Conservation (phyloP, 2,888 invertebrate species). For the Drosophila flavopinicola region DNA sequence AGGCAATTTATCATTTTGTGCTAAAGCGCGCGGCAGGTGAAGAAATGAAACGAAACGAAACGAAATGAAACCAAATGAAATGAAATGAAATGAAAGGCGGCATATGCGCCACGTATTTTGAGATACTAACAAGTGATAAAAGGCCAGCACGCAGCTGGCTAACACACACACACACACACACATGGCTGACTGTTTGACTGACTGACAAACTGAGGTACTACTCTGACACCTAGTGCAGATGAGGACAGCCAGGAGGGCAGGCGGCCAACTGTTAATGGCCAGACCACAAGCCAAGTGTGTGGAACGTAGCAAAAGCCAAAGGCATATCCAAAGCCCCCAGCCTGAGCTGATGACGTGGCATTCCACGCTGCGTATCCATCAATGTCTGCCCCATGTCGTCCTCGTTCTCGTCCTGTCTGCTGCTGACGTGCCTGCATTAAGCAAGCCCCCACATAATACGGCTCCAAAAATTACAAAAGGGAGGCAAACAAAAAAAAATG, state of each 20-base stretch:
- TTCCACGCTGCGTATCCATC: slow-evolving; percentile 73
- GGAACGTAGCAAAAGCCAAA: slow-evolving; percentile 32
- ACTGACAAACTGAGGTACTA: slow-evolving; percentile 61
- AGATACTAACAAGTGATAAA: slow-evolving; percentile 79
- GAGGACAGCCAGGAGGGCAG: neutral
- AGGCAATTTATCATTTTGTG: slow-evolving; percentile 81
- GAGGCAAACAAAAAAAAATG: slow-evolving; percentile 13
- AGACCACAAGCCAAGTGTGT: slow-evolving; percentile 48
- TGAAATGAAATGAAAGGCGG: slow-evolving; percentile 69
- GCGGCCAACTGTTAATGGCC: slow-evolving; percentile 42
- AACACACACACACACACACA: slow-evolving; percentile 31
- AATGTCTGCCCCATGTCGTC: slow-evolving; percentile 71
- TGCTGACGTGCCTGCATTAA: slow-evolving; percentile 76
- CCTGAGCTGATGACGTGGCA: slow-evolving; percentile 70
- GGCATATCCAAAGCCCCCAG: too few species aligned
- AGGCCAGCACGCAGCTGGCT: slow-evolving; percentile 64
- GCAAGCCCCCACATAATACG: slow-evolving; percentile 47
- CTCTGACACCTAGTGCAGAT: slow-evolving; percentile 53
- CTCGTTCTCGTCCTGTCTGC: slow-evolving; percentile 30
- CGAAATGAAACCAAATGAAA: slow-evolving; percentile 51
- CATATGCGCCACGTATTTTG: slow-evolving; percentile 75
- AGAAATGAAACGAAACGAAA: slow-evolving; percentile 43
- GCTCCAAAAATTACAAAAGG: slow-evolving; percentile 21
- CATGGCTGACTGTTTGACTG: slow-evolving; percentile 31
- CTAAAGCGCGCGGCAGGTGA: slow-evolving; percentile 68